Percentiles rank a stretch among this genome's conserved stretches.
These are phyloP conservation scores for Ceratothoa steindachneri DNA, from an alignment of 2,888 invertebrate genomes.

Conservation along the genomic window DNA sequence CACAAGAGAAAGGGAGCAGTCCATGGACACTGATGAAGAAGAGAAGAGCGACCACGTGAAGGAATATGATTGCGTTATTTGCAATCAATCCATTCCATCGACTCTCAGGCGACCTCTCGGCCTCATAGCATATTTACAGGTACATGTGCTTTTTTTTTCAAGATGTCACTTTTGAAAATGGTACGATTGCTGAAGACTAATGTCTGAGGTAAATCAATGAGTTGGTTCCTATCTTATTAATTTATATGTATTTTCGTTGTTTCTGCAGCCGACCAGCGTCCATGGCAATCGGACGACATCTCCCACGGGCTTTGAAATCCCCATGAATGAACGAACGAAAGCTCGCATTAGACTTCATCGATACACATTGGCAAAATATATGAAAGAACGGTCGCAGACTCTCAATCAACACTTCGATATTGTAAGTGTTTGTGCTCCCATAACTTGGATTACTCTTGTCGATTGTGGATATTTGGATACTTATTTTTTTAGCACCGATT, in stretches of 20 bases:
- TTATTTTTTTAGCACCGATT: no score
- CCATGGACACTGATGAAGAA: conserved; percentile 52
- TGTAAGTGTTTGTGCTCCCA: conserved; percentile 55
- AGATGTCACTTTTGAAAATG: neutral
- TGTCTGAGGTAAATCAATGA: no score
- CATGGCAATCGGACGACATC: conserved; percentile 68
- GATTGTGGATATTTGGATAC: no score
- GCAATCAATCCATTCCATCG: conserved; percentile 82
- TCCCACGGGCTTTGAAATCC: conserved; percentile 57
- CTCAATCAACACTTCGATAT: conserved; percentile 71
- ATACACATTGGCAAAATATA: conserved; percentile 68
- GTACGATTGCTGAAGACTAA: no score
- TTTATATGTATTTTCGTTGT: conserved; percentile 3
- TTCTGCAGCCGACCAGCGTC: conserved; percentile 72
- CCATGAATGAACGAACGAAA: conserved; percentile 64
- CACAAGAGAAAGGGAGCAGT: conserved; percentile 56
- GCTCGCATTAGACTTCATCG: conserved; percentile 57
- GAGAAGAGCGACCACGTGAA: conserved; percentile 49
- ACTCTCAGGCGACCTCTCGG: conserved; percentile 80
- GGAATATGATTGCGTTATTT: conserved; percentile 92
- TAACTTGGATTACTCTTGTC: conserved; percentile 6
- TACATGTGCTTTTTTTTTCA: conserved; percentile 14
- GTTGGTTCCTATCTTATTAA: no score
- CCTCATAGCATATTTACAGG: conserved; percentile 74
- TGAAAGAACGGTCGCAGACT: conserved; percentile 71